Base-by-base conservation (phyloP, 2,113 vertebrate genomes). In the Lamprotornis superbus region DNA sequence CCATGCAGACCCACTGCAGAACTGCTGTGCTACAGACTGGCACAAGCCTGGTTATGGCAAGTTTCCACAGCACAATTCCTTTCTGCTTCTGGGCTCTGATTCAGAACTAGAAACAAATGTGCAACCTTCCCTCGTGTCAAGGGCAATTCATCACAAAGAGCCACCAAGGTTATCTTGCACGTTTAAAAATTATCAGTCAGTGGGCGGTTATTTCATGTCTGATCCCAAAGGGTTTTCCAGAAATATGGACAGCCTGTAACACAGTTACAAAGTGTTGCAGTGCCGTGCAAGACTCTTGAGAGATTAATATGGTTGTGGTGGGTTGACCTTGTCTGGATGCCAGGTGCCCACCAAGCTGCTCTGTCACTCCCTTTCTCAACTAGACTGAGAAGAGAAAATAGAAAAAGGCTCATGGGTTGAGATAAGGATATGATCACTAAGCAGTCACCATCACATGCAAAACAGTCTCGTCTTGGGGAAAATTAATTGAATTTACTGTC, bases 21-120 rank as follows among this genome's bases (percentile, higher is more conserved):
- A 75, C 67, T 80, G 70, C 89, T 90, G 53, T 69, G 83, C 75
- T 92, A 88, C 44, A 76, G 40, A 79, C 86, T 68, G 75, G 85
- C 86, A 93, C 1, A 1, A 76, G 61, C 40, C 61, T 83, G 67
- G 83, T 68, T 80, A 92, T 88, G 71, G 83, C 67, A 3, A 47
- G 20, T 79, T 95, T 92, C 88, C 91, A 94, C 40, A 83, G 22
- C 61, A 68, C 71, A 76, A 60, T 60, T 85, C 53, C 49, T 40
- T 93, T 95, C 33, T 79, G 67, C 79, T 88, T 85, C 85, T 96
- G 91, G 89, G 89, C 89, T 93, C 75, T 3, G 12, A 88, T 85
- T 93, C 93, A 90, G 91, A 92, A 22, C 75, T 44, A 68, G 61
- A 85, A 96, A 94, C 30, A 76, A 90, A 93, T 56, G 65, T 60